Percentiles rank a stretch among this genome's conserved stretches.
Evolutionary conservation across 64 coral and sea anemone species (phyloP).

Genomic region (Montipora cactus): DNA sequence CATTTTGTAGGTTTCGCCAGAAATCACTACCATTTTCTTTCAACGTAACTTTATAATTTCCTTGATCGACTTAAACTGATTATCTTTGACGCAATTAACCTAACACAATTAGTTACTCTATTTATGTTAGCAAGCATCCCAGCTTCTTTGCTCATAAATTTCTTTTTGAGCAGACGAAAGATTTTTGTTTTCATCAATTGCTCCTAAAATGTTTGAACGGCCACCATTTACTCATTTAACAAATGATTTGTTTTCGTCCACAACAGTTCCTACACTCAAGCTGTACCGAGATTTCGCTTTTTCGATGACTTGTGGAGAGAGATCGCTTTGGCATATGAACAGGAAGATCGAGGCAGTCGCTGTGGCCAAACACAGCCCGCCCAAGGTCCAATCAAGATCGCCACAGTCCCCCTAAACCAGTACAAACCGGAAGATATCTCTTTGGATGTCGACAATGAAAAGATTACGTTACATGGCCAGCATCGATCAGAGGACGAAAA

Average conservation of each 20-base stretch:
- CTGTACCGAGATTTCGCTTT: not conserved
- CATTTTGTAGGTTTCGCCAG: too few relatives aligned
- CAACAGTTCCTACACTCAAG: not conserved
- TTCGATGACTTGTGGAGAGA: not conserved
- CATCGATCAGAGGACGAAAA: slow-evolving; percentile 60
- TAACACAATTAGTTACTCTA: too few relatives aligned
- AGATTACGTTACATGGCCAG: slow-evolving; percentile 69
- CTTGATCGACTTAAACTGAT: too few relatives aligned
- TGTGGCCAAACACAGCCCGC: not conserved
- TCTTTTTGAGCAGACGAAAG: too few relatives aligned
- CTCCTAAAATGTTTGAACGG: too few relatives aligned
- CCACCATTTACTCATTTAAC: not conserved
- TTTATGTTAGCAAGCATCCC: too few relatives aligned
- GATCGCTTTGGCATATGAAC: not conserved
- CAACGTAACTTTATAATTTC: too few relatives aligned
- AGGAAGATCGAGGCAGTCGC: not conserved
- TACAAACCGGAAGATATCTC: slow-evolving; percentile 60
- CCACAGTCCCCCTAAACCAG: not conserved
- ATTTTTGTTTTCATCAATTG: too few relatives aligned
- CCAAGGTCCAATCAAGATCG: slow-evolving; percentile 8
- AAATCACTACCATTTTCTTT: too few relatives aligned
- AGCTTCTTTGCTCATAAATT: too few relatives aligned
- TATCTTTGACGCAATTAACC: too few relatives aligned
- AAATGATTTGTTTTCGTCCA: not conserved
- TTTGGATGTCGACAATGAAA: slow-evolving; percentile 26